Percentiles rank a stretch among this genome's conserved stretches.
phyloP scores from a whole-genome alignment of 1,140 invertebrate genomes.

The Drosophila aff. region DNA sequence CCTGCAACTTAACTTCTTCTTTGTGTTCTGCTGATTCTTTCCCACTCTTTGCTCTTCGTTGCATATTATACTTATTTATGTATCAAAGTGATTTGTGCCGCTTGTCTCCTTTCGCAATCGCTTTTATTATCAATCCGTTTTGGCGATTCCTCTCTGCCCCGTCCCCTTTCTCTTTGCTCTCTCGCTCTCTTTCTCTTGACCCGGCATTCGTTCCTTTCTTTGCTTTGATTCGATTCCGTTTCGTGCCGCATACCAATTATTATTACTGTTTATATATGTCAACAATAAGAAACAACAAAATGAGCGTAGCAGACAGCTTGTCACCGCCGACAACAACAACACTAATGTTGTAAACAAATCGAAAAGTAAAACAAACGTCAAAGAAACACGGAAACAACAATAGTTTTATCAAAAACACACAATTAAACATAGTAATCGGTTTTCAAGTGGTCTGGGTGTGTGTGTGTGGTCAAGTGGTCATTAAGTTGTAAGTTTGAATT shows the following conservation, averaged over 20 bases:
- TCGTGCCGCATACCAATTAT: slow-evolving; percentile 50
- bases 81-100: slow-evolving; percentile 56
- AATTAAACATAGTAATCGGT: background rate
- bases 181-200: slow-evolving; percentile 8
- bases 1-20: slow-evolving; percentile 51
- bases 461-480: slow-evolving; percentile 38
- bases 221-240: slow-evolving; percentile 16
- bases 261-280: slow-evolving; percentile 55
- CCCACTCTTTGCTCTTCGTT: slow-evolving; percentile 1
- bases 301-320: slow-evolving; percentile 59
- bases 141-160: slow-evolving; percentile 9
- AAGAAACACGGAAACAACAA: slow-evolving; percentile 11
- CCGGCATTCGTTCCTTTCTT: slow-evolving; percentile 7
- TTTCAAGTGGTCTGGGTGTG: slow-evolving; percentile 25
- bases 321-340: slow-evolving; percentile 29
- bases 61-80: slow-evolving; percentile 4
- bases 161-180: slow-evolving; percentile 4
- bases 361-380: slow-evolving; percentile 27
- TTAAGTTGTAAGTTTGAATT: slow-evolving; percentile 40
- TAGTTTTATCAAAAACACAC: slow-evolving; percentile 10
- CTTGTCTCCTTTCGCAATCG: slow-evolving; percentile 26
- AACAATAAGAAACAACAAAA: slow-evolving; percentile 34
- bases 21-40: slow-evolving; percentile 6
- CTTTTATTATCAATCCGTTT: slow-evolving; percentile 27
- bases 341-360: slow-evolving; percentile 50